These are phyloP conservation scores for Protobothrops flavoviridis DNA, from an alignment of 2,113 vertebrate genomes.

Conservation along the genomic window DNA sequence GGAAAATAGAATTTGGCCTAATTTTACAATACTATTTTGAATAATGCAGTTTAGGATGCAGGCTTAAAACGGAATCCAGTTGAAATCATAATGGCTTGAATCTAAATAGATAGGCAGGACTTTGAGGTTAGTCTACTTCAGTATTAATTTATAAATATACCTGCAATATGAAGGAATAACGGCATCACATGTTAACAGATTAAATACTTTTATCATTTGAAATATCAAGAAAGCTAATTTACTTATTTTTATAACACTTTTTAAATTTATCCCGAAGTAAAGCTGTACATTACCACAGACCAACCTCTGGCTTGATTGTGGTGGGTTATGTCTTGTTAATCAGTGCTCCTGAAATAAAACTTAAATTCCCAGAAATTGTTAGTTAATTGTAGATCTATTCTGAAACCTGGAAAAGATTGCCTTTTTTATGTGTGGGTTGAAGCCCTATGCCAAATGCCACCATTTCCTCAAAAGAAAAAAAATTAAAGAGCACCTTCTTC, in stretches of 20 bases:
- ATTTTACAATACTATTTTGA: conserved; percentile 36
- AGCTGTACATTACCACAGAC: neutral
- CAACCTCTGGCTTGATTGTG: neutral
- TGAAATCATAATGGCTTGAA: neutral
- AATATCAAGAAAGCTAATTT: conserved; percentile 1
- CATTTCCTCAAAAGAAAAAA: neutral
- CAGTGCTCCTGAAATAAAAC: neutral
- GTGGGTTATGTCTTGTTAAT: neutral
- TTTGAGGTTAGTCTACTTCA: conserved; percentile 3
- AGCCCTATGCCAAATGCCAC: neutral
- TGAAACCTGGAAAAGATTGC: neutral
- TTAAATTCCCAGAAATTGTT: neutral
- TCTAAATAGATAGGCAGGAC: neutral
- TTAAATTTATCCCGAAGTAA: accelerated
- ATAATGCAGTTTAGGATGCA: conserved; percentile 12
- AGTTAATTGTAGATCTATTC: neutral
- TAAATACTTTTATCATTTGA: neutral
- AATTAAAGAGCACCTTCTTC: neutral
- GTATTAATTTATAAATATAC: conserved; percentile 40
- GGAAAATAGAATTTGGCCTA: conserved; percentile 31
- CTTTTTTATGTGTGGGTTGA: neutral
- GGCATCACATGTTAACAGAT: neutral
- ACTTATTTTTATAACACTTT: neutral
- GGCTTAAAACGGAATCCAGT: neutral
- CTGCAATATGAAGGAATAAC: conserved; percentile 35